phyloP scores from a whole-genome alignment of 2,888 invertebrate species.

The Timema podura region DNA sequence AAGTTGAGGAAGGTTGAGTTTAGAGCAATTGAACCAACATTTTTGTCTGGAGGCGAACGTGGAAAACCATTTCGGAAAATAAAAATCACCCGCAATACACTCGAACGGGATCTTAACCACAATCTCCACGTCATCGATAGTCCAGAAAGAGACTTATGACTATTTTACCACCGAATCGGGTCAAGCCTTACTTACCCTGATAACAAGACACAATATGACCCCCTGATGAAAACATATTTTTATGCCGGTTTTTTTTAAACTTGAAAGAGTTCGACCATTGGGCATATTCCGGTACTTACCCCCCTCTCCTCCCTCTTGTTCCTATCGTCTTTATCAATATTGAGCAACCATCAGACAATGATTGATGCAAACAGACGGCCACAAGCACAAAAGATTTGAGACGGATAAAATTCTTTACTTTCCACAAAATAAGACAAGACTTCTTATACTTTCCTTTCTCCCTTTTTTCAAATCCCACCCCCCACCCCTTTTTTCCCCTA shows the following conservation, averaged over 20 bases:
- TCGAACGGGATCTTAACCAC: too few relatives aligned
- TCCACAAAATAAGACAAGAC: conserved; percentile 14
- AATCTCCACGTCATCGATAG: too few relatives aligned
- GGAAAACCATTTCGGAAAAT: too few relatives aligned
- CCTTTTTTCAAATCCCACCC: background rate
- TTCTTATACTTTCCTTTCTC: background rate
- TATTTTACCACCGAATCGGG: too few relatives aligned
- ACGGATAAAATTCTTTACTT: conserved; percentile 14
- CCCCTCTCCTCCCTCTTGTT: background rate
- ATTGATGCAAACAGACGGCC: conserved; percentile 14
- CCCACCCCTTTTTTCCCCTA: background rate
- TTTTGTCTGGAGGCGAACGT: too few relatives aligned
- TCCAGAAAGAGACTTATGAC: too few relatives aligned
- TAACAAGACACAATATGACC: too few relatives aligned
- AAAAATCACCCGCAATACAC: too few relatives aligned
- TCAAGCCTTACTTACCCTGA: too few relatives aligned
- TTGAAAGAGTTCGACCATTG: background rate
- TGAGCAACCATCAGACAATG: conserved; percentile 16
- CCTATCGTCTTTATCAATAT: conserved; percentile 23
- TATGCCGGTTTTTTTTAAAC: background rate
- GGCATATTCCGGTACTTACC: background rate
- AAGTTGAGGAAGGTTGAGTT: too few relatives aligned
- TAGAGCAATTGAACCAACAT: too few relatives aligned
- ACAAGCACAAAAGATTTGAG: conserved; percentile 2
- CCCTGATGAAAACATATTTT: too few relatives aligned